phyloP scores from a whole-genome alignment of 2,888 invertebrate genomes.

The Lepidocyrtoides sp. region DNA sequence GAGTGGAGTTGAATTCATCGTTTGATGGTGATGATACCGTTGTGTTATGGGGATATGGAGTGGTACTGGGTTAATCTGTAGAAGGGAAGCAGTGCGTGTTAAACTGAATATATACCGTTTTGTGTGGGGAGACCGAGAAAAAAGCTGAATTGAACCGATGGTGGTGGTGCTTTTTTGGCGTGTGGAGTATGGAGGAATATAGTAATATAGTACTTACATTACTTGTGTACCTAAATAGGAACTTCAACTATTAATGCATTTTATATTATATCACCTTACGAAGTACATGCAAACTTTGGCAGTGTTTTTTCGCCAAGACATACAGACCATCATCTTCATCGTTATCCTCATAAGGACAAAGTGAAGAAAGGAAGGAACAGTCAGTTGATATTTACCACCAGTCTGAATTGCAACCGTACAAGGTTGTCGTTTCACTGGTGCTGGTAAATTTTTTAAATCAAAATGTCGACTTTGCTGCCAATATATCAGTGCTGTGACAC shows the following conservation, averaged over 20 bases:
- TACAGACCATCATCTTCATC: constrained; percentile 10
- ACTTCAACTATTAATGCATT: background rate
- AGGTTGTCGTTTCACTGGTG: constrained; percentile 20
- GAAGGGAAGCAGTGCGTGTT: background rate
- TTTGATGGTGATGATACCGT: background rate
- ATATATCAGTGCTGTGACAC: background rate
- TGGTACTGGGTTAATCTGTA: constrained; percentile 17
- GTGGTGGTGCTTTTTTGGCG: background rate
- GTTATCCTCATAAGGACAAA: background rate
- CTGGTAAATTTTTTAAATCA: background rate
- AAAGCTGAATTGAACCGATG: background rate
- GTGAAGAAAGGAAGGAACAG: constrained; percentile 63
- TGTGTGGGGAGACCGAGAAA: constrained; percentile 32
- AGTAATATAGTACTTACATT: background rate
- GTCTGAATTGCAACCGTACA: constrained; percentile 30
- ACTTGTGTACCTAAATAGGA: background rate
- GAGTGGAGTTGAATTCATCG: constrained; percentile 9
- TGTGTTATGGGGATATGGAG: constrained; percentile 22
- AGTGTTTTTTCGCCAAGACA: constrained; percentile 5
- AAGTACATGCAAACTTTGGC: background rate
- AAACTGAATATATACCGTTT: background rate
- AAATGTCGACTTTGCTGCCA: constrained; percentile 1
- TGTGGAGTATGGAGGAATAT: background rate
- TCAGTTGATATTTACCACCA: constrained; percentile 68
- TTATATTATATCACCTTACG: background rate